Evolutionary conservation across 2,888 invertebrate species (phyloP), one percentile per base, ranked within the genome.

Genomic region (Drosophila kokeensis): DNA sequence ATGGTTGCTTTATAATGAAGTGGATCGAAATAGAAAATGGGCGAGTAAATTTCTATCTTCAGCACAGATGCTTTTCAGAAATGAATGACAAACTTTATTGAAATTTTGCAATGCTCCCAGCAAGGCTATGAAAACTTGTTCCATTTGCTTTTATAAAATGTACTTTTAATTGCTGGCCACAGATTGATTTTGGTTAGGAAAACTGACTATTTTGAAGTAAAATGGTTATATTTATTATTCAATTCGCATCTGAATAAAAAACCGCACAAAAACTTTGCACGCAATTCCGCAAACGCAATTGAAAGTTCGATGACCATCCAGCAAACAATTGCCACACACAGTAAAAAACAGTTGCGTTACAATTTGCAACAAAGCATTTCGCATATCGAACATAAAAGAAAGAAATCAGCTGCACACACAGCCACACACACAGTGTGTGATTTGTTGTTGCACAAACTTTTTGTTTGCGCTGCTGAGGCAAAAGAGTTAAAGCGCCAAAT

Each of bases 251-350:
- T 55, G 36, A 62, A 66, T 40, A 24, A 27, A 60, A 61, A 68
- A 49, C 53, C 60, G 54, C 70, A 57, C 61, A 68, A 64, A 79
- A 80, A 78, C 69, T 53, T 84, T 81, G 40, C 77, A 70, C 73
- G 69, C 73, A 66, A 59, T 77, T 54, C 82, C 62, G 70, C 67
- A 45, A 83, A 73, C 68, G 64, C 81, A 79, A 86, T 86, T 81
- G 77, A 60, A 75, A 83, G 75, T 80, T 78, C 75, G 58, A 82
- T 83, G 82, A 68, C 73, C 80, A 80, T 72, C 82, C 72, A 62
- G 60, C 81, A 75, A 62, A 69, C 68, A 69, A 70, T 74, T 71
- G 11, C 32, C 32, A 66, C 53, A 45, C 45, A 57, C 53, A 66
- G 53, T 53, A 29, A 52, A 62, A 64, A 71, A 76, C 45, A 68